A percentile compares a stretch with the other conserved stretches of the same genome.
Conservation (phyloP, 1,140 invertebrate species). For the Drosophila leontia region DNA sequence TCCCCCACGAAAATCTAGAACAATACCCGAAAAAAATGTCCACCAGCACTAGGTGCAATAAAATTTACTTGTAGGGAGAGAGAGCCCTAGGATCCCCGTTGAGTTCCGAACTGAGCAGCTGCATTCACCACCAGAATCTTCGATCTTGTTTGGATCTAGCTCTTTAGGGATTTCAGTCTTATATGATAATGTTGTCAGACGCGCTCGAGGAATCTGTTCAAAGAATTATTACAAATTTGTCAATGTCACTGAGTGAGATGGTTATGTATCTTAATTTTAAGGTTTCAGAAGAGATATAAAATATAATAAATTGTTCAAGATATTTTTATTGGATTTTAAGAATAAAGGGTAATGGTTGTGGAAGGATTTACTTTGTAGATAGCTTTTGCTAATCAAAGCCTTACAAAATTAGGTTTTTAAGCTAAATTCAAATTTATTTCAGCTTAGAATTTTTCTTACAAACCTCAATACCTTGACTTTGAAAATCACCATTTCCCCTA, state of each 20-base stretch:
- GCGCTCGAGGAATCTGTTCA: background rate
- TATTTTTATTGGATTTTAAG: background rate
- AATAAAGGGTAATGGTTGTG: too few relatives aligned
- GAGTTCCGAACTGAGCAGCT: conserved; percentile 30
- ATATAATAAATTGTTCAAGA: too few relatives aligned
- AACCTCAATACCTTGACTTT: background rate
- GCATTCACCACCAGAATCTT: conserved; percentile 15
- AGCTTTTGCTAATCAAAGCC: background rate
- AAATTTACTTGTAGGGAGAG: conserved; percentile 35
- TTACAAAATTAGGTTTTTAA: background rate
- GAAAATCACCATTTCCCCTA: background rate
- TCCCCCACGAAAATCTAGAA: conserved; percentile 53
- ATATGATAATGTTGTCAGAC: conserved; percentile 45
- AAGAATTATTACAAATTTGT: conserved; percentile 23
- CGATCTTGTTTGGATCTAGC: conserved; percentile 14
- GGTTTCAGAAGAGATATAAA: background rate
- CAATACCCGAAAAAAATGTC: conserved; percentile 38
- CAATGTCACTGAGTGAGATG: background rate
- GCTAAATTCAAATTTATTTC: background rate
- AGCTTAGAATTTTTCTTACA: background rate
- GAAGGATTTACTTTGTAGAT: too few relatives aligned
- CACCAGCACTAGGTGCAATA: conserved; percentile 47
- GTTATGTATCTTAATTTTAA: background rate
- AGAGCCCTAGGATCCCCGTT: conserved; percentile 47
- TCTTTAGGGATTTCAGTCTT: conserved; percentile 11